These are phyloP conservation scores for Dryobota labecula DNA, from an alignment of 2,888 invertebrate species.

Conservation along the genomic window DNA sequence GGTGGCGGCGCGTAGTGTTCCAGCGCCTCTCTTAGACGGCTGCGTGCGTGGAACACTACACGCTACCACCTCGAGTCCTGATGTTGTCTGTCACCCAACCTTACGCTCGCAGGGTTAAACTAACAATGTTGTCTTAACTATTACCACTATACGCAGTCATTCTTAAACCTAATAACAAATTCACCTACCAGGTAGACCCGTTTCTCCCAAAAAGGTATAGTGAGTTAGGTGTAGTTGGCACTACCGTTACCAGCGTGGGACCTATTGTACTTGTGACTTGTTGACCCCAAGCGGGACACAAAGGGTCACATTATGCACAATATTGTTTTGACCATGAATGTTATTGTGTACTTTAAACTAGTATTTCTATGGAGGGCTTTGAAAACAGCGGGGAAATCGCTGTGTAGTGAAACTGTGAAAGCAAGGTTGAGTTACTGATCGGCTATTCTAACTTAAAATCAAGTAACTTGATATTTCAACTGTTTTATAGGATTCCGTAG, in stretches of 20 bases:
- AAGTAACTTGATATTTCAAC: no score
- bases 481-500: no score
- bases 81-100: no score
- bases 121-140: no score
- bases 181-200: not conserved
- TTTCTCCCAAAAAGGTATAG: constrained; percentile 40
- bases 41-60: no score
- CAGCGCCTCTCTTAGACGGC: no score
- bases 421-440: not conserved
- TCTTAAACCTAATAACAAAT: constrained; percentile 1
- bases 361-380: constrained; percentile 36
- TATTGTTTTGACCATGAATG: constrained; percentile 59
- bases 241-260: constrained; percentile 61
- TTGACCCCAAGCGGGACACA: constrained; percentile 49
- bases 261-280: constrained; percentile 36
- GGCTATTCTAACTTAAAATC: no score
- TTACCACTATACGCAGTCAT: not conserved
- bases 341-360: constrained; percentile 52
- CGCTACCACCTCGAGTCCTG: no score
- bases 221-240: constrained; percentile 4
- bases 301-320: constrained; percentile 53
- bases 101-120: no score
- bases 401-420: constrained; percentile 18
- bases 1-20: no score
- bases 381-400: constrained; percentile 32